A percentile compares a stretch with the other conserved stretches of the same genome.
Evolutionary conservation across 2,797 vertebrate species (phyloP).

Genomic region (Lerista edwardsae): DNA sequence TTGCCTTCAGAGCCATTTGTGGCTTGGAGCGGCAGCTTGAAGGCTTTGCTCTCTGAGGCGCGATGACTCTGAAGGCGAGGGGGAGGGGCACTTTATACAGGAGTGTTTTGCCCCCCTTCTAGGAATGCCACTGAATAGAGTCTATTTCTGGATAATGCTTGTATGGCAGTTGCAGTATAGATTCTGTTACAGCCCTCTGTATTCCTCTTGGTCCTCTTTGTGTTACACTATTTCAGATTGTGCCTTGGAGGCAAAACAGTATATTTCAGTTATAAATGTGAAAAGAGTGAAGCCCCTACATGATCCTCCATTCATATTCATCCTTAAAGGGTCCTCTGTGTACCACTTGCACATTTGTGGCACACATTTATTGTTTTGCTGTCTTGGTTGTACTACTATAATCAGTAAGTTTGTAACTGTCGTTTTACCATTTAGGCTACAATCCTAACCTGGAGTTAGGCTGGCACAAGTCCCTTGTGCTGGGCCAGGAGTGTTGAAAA

Average conservation of each 20-base stretch:
- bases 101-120: no score
- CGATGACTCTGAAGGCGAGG: no score
- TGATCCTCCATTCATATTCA: background rate
- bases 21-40: no score
- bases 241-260: conserved; percentile 17
- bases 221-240: background rate
- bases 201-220: conserved; percentile 4
- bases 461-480: no score
- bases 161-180: background rate
- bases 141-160: background rate
- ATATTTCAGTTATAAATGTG: conserved; percentile 11
- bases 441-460: no score
- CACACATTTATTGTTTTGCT: conserved; percentile 13
- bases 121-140: no score
- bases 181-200: background rate
- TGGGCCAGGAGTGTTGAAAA: no score
- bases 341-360: conserved; percentile 19
- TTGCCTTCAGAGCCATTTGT: no score
- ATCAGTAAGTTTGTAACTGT: background rate
- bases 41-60: no score
- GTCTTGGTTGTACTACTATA: background rate
- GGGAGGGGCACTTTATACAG: no score
- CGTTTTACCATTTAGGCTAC: conserved; percentile 42
- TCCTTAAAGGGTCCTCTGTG: conserved; percentile 10
- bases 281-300: background rate